Conservation (phyloP, 2,888 invertebrate genomes). For the Therioaphis trifolii region DNA sequence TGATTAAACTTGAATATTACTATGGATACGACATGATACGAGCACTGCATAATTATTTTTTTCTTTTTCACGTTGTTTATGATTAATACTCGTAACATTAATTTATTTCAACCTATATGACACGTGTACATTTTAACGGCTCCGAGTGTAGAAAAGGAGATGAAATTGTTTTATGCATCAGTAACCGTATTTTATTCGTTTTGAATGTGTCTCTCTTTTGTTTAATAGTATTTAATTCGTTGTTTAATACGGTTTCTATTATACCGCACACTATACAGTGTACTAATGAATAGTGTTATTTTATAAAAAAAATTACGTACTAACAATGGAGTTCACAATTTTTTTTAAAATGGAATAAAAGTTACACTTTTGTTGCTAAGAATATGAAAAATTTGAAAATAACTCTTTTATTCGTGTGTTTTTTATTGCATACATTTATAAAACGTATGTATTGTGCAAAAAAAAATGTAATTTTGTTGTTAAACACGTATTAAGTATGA, state of each 20-base stretch:
- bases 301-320: background rate
- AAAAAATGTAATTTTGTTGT: no score
- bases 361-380: background rate
- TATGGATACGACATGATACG: no score
- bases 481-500: background rate
- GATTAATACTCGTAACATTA: no score
- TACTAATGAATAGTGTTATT: slow-evolving; percentile 1
- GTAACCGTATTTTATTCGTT: background rate
- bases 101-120: no score
- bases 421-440: no score
- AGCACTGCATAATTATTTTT: no score
- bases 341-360: background rate
- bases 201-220: background rate
- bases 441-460: no score
- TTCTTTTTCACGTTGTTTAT: no score
- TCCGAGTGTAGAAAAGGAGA: background rate
- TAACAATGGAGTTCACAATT: background rate
- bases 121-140: no score
- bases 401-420: no score
- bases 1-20: no score
- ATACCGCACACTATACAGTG: background rate
- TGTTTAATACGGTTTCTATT: slow-evolving; percentile 9
- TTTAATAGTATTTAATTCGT: background rate
- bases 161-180: background rate
- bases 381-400: background rate